Evolutionary conservation across 2,797 vertebrate genomes (phyloP), one percentile per base, ranked within the genome.

Genomic region (Denticeps clupeoides): DNA sequence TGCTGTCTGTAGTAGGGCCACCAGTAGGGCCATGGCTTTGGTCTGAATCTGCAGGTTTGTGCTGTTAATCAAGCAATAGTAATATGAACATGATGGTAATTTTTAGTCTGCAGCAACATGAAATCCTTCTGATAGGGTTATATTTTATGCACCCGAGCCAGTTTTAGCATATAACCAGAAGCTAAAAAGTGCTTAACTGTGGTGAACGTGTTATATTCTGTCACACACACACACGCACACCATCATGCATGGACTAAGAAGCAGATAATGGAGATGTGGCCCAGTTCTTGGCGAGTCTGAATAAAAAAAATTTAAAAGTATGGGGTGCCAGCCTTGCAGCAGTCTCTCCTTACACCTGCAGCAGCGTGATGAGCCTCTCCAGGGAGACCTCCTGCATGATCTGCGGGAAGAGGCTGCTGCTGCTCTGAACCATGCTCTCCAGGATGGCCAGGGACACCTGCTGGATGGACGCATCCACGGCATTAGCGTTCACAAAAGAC

Each of bases 11-110:
- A 97, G 78, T 43, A 98, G 65, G 0, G 92, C 93, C 56, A 91
- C 91, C 2, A 97, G 81, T 21, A 99, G 78, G 1, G 95, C 93
- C 91, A 96, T 96, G 3, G 91, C 92, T 78, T 97, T 97, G 55
- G 90, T 93, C 70, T 97, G 95, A 47, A 96, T 83, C 70, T 90
- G 85, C 43, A 85, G 79, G n/a, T 93, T 92, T 0, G 82, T 82
- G 69, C 93, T 97, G n/a, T n/a, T n/a, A n/a, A n/a, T n/a, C n/a
- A n/a, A n/a, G n/a, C n/a, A n/a, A n/a, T n/a, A n/a, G n/a, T n/a
- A n/a, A n/a, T n/a, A n/a, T n/a, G n/a, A n/a, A n/a, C n/a, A n/a
- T n/a, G n/a, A n/a, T n/a, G n/a, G n/a, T n/a, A n/a, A n/a, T n/a
- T n/a, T n/a, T n/a, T n/a, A n/a, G n/a, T n/a, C n/a, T n/a, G n/a